These are phyloP conservation scores for Gerris buenoi DNA, from an alignment of 1,140 invertebrate genomes.

Conservation along the genomic window DNA sequence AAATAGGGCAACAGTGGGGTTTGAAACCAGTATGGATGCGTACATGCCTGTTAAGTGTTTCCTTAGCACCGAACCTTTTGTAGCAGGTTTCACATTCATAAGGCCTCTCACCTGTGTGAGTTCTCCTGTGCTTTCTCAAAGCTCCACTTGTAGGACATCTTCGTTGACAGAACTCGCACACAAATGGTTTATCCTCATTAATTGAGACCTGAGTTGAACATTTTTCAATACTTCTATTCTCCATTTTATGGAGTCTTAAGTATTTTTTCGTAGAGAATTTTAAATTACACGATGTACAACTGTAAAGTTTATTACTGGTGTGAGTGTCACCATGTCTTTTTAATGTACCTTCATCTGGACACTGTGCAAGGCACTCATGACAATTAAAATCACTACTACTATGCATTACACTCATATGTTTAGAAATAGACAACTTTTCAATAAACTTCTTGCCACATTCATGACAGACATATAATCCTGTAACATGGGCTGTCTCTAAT, in stretches of 20 bases:
- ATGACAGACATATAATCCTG: conserved; percentile 35
- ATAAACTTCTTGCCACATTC: conserved; percentile 40
- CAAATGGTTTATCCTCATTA: conserved; percentile 47
- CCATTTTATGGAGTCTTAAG: conserved; percentile 52
- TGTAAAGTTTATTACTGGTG: conserved; percentile 32
- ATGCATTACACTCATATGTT: conserved; percentile 34
- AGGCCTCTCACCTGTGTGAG: conserved; percentile 66
- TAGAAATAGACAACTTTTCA: conserved; percentile 33
- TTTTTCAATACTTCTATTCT: conserved; percentile 52
- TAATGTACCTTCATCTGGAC: conserved; percentile 35
- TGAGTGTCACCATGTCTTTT: conserved; percentile 37
- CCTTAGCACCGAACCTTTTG: conserved; percentile 56
- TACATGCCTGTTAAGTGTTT: conserved; percentile 57
- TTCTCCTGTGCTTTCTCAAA: conserved; percentile 60
- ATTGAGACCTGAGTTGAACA: conserved; percentile 40
- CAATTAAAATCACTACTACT: conserved; percentile 31
- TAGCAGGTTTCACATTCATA: conserved; percentile 51
- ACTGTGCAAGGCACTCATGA: conserved; percentile 33
- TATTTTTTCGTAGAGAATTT: conserved; percentile 61
- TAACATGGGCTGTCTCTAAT: conserved; percentile 34
- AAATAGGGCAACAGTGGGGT: conserved; percentile 49
- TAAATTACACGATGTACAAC: conserved; percentile 41
- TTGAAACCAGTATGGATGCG: conserved; percentile 54
- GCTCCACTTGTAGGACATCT: conserved; percentile 51
- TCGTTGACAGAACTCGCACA: conserved; percentile 49